Evolutionary conservation across 2,888 invertebrate species (phyloP).

Genomic region (Anorthoa munda): DNA sequence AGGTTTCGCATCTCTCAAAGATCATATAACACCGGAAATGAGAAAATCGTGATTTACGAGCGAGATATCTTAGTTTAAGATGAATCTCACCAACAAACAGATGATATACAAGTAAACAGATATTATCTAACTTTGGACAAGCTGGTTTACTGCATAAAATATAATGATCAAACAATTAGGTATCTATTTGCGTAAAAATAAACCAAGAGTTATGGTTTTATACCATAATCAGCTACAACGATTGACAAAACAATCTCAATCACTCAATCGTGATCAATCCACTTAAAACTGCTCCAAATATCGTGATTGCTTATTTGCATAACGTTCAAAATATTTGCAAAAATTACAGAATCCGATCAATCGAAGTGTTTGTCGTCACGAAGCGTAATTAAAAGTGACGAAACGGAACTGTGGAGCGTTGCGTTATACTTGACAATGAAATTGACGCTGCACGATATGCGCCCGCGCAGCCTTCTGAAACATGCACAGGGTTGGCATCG

Average conservation of each 20-base stretch:
- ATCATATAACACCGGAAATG: conserved; percentile 31
- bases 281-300: conserved; percentile 53
- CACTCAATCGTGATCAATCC: conserved; percentile 50
- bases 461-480: conserved; percentile 54
- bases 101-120: conserved; percentile 14
- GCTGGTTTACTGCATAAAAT: not conserved
- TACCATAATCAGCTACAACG: conserved; percentile 7
- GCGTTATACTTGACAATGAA: conserved; percentile 80
- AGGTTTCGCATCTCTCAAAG: conserved; percentile 21
- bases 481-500: conserved; percentile 45
- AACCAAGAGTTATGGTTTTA: conserved; percentile 2
- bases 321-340: conserved; percentile 61
- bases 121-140: conserved; percentile 26
- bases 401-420: conserved; percentile 67
- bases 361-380: conserved; percentile 67
- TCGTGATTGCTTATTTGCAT: conserved; percentile 58
- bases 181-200: conserved; percentile 11
- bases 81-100: conserved; percentile 16
- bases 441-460: conserved; percentile 68
- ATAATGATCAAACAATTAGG: not conserved
- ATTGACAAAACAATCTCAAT: conserved; percentile 26
- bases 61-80: conserved; percentile 15
- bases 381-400: conserved; percentile 70
- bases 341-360: conserved; percentile 61
- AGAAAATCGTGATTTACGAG: conserved; percentile 32